These are phyloP conservation scores for Labrus mixtus DNA, from an alignment of 2,113 vertebrate genomes.

Conservation along the genomic window DNA sequence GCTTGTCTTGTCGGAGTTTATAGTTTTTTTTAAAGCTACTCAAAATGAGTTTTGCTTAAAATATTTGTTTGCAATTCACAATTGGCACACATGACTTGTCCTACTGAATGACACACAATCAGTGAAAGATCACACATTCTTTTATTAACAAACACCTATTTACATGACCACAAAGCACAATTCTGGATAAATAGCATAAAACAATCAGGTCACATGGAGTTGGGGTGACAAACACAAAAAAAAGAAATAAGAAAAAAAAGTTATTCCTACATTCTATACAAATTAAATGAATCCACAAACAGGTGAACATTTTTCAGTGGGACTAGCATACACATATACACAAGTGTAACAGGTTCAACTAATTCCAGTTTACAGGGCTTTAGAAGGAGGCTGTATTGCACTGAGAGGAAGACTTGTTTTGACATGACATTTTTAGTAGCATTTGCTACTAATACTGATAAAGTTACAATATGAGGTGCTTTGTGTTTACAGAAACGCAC, in stretches of 20 bases:
- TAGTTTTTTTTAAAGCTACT: too few species aligned
- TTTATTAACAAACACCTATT: conserved; percentile 84
- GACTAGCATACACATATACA: conserved; percentile 46
- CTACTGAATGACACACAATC: conserved; percentile 7
- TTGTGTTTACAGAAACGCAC: conserved; percentile 28
- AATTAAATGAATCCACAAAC: conserved; percentile 64
- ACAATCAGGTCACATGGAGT: conserved; percentile 58
- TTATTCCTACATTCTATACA: conserved; percentile 52
- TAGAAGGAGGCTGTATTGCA: conserved; percentile 64
- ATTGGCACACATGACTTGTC: background rate
- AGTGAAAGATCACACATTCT: conserved; percentile 75
- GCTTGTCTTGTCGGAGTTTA: conserved; percentile 34
- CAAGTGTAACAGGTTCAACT: conserved; percentile 42
- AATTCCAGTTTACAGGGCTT: conserved; percentile 43
- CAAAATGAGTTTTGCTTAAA: too few species aligned
- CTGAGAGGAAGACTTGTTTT: conserved; percentile 68
- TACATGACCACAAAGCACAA: conserved; percentile 80
- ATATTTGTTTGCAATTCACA: too few species aligned
- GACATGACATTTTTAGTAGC: conserved; percentile 45
- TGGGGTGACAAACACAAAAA: conserved; percentile 49
- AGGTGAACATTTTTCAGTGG: conserved; percentile 41
- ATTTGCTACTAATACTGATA: conserved; percentile 54
- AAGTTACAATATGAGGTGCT: conserved; percentile 59
- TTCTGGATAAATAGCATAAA: conserved; percentile 72
- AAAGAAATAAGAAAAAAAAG: conserved; percentile 42